Percentiles rank a stretch among this genome's conserved stretches.
Evolutionary conservation across 2,888 invertebrate species (phyloP).

Genomic region (Orthosia gothica): DNA sequence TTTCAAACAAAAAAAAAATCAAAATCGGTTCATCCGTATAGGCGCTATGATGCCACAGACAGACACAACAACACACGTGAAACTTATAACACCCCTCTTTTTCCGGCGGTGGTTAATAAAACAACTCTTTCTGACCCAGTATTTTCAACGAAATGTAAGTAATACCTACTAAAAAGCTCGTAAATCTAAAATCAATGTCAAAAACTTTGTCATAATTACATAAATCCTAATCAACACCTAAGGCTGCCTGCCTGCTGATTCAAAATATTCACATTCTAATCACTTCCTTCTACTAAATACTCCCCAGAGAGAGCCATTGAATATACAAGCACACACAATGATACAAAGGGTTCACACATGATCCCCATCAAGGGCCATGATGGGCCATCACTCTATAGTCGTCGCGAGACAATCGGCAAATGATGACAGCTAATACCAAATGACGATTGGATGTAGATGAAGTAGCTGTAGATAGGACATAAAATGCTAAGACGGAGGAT

Average conservation of each 20-base stretch:
- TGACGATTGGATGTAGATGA: constrained; percentile 75
- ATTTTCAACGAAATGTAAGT: no score
- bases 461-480: constrained; percentile 26
- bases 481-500: not conserved
- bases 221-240: not conserved
- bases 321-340: constrained; percentile 34
- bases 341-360: constrained; percentile 38
- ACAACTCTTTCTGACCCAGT: no score
- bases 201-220: not conserved
- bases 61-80: no score
- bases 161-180: no score
- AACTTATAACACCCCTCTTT: no score
- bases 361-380: constrained; percentile 27
- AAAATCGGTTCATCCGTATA: no score
- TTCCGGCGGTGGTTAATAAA: no score
- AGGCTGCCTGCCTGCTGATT: not conserved
- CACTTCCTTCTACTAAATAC: constrained; percentile 30
- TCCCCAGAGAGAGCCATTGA: constrained; percentile 30
- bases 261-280: constrained; percentile 12
- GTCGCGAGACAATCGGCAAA: constrained; percentile 81
- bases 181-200: no score
- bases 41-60: no score
- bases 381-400: constrained; percentile 57
- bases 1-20: no score
- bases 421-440: constrained; percentile 84